Percentiles rank a stretch among this genome's conserved stretches.
phyloP scores from a whole-genome alignment of 2,797 vertebrate genomes.

The Karalla daura region DNA sequence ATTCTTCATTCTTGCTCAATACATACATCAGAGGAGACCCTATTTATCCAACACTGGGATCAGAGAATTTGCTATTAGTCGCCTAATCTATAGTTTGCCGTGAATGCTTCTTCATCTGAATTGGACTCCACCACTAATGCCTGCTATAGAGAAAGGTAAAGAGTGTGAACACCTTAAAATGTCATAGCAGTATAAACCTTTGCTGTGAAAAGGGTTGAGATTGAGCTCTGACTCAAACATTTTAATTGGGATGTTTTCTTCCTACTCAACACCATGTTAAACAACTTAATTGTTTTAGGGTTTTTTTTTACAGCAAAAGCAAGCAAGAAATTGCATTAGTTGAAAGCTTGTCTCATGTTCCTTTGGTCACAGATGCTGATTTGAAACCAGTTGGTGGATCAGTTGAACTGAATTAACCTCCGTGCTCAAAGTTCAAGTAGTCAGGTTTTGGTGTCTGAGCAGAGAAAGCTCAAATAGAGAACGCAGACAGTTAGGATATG shows the following conservation, averaged over 20 bases:
- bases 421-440: conserved; percentile 44
- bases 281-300: too few species aligned
- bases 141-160: background rate
- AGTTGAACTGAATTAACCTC: conserved; percentile 52
- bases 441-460: conserved; percentile 21
- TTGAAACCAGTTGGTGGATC: conserved; percentile 4
- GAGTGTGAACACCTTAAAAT: background rate
- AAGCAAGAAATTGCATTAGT: background rate
- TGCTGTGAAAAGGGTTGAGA: too few species aligned
- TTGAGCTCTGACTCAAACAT: too few species aligned
- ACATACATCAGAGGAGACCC: background rate
- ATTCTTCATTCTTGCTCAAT: too few species aligned
- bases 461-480: conserved; percentile 31
- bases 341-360: background rate
- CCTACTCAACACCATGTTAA: too few species aligned
- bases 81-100: background rate
- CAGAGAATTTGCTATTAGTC: background rate
- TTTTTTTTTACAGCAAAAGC: background rate
- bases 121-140: background rate
- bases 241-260: too few species aligned
- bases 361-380: background rate
- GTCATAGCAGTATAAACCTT: background rate
- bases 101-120: background rate
- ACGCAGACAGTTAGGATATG: conserved; percentile 16
- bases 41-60: background rate